Percentiles rank a stretch among this genome's conserved stretches.
Evolutionary conservation across 2,113 vertebrate genomes (phyloP).

Genomic region (Leucopsar rothschildi): DNA sequence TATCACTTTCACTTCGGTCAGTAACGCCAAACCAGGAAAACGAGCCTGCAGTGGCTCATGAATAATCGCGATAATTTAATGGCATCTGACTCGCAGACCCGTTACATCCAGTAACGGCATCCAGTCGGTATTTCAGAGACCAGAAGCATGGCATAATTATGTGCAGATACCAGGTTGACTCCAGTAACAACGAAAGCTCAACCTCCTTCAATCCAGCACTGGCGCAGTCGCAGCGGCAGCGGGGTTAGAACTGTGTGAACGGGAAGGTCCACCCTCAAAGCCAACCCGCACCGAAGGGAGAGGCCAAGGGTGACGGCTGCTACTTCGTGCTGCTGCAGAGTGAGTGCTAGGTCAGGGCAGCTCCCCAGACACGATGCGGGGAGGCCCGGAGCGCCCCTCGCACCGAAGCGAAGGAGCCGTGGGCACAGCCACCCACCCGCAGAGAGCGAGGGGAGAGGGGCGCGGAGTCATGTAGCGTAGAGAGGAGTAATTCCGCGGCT

Average conservation of each 20-base stretch:
- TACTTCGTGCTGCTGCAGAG: too few species aligned
- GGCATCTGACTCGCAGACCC: neutral
- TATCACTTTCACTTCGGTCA: neutral
- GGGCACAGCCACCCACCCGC: fast-evolving
- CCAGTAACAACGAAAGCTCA: fast-evolving
- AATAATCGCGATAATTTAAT: neutral
- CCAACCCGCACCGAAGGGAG: fast-evolving
- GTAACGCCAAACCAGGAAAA: neutral
- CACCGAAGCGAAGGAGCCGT: fast-evolving
- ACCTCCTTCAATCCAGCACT: fast-evolving
- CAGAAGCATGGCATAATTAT: neutral
- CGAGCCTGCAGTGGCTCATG: neutral
- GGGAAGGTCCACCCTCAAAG: fast-evolving
- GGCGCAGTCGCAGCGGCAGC: fast-evolving
- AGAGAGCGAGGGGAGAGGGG: too few species aligned
- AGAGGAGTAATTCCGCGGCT: fast-evolving
- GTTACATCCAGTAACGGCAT: neutral
- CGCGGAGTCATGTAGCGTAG: fast-evolving
- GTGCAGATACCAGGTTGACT: fast-evolving
- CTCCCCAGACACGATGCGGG: fast-evolving
- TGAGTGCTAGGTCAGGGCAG: fast-evolving
- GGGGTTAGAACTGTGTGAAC: fast-evolving
- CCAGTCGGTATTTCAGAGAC: fast-evolving
- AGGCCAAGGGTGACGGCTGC: fast-evolving
- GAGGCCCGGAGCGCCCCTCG: fast-evolving